Evolutionary conservation across 2,888 invertebrate genomes (phyloP).

Genomic region (Sesia bembeciformis): DNA sequence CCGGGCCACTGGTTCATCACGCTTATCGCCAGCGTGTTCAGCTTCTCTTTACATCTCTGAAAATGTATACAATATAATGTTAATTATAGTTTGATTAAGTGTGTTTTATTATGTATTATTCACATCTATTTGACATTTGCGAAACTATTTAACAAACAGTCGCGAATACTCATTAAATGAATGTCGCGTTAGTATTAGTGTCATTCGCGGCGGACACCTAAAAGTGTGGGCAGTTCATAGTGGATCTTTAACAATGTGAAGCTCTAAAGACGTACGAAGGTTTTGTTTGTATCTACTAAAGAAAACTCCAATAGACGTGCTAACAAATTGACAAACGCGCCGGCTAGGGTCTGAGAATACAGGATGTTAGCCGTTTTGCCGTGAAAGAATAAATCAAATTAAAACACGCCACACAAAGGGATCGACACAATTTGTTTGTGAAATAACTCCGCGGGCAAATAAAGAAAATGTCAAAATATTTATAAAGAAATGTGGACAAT

Average conservation of each 20-base stretch:
- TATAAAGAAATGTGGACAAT: constrained; percentile 70
- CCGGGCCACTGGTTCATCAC: constrained; percentile 99
- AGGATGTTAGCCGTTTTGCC: constrained; percentile 63
- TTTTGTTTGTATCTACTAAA: constrained; percentile 54
- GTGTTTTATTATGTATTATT: neutral
- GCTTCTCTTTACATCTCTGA: constrained; percentile 96
- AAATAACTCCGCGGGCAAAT: constrained; percentile 59
- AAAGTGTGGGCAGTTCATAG: constrained; percentile 19
- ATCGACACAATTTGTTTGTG: constrained; percentile 64
- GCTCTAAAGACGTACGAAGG: constrained; percentile 37
- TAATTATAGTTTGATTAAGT: neutral
- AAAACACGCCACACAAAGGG: constrained; percentile 61
- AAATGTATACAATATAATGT: constrained; percentile 36
- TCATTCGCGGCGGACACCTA: constrained; percentile 23
- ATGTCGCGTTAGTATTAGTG: constrained; percentile 30
- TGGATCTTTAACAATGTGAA: constrained; percentile 22
- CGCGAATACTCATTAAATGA: constrained; percentile 9
- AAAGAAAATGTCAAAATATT: constrained; percentile 73
- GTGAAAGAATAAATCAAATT: constrained; percentile 70
- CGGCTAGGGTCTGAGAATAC: constrained; percentile 32
- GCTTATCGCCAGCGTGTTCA: constrained; percentile 94
- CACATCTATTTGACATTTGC: neutral
- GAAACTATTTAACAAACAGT: constrained; percentile 6
- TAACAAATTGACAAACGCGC: constrained; percentile 65
- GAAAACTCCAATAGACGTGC: constrained; percentile 58